phyloP scores from a whole-genome alignment of 2,888 invertebrate genomes.

The Omphaloscelis lunosa region DNA sequence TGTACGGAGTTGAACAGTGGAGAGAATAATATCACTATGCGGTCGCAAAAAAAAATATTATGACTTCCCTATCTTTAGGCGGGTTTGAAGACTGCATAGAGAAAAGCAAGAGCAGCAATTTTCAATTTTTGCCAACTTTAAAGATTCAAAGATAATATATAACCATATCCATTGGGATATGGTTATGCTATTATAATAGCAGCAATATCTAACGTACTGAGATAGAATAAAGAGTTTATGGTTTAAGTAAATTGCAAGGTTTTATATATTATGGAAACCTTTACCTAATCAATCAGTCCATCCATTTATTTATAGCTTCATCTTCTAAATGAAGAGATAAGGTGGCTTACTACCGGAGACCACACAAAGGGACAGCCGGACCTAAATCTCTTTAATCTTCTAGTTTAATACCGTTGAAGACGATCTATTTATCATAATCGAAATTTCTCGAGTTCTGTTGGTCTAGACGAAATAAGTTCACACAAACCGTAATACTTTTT shows the following conservation, averaged over 20 bases:
- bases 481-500: conserved; percentile 35
- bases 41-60: neutral
- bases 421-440: conserved; percentile 52
- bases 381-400: conserved; percentile 43
- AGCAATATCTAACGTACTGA: neutral
- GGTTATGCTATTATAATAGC: too few species aligned
- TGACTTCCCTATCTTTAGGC: neutral
- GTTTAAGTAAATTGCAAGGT: conserved; percentile 4
- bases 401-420: conserved; percentile 26
- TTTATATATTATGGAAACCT: conserved; percentile 6
- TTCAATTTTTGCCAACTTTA: neutral
- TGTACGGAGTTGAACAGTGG: neutral
- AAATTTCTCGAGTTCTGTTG: conserved; percentile 40
- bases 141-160: neutral
- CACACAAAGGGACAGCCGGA: conserved; percentile 26
- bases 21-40: neutral
- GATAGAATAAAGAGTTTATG: neutral
- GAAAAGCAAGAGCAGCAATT: neutral
- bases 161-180: too few species aligned
- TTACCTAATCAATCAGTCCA: conserved; percentile 34
- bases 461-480: conserved; percentile 56
- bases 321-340: conserved; percentile 39
- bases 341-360: conserved; percentile 26
- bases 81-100: neutral
- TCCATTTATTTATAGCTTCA: conserved; percentile 10